Evolutionary conservation across 2,797 vertebrate species (phyloP).

Genomic region (Lemur catta): DNA sequence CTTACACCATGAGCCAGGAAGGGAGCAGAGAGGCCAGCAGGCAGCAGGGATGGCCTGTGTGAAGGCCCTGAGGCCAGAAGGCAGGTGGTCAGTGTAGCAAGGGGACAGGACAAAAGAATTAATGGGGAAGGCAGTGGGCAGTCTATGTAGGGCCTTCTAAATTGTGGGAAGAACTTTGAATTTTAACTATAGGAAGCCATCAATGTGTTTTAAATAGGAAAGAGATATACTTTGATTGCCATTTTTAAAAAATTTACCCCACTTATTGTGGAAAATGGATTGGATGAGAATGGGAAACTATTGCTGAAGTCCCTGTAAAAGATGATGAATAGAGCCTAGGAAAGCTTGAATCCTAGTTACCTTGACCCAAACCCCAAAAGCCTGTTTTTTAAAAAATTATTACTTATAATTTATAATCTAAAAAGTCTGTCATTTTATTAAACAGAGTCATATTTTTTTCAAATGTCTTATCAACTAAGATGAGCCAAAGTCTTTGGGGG

Average conservation of each 20-base stretch:
- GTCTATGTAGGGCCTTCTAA: background rate
- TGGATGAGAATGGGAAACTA: background rate
- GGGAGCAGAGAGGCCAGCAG: background rate
- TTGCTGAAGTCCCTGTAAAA: background rate
- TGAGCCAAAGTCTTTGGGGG: background rate
- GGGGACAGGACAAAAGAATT: background rate
- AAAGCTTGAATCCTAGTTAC: background rate
- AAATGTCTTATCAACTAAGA: constrained; percentile 45
- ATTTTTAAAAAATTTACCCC: background rate
- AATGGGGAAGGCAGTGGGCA: background rate
- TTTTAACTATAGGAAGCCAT: background rate
- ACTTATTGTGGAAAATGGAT: background rate
- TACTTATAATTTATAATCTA: constrained; percentile 36
- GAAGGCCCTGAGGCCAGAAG: background rate
- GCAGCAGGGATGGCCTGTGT: background rate
- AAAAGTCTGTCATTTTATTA: constrained; percentile 1
- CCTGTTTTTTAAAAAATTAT: background rate
- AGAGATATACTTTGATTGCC: background rate
- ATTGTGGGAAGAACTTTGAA: background rate
- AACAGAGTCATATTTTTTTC: constrained; percentile 24
- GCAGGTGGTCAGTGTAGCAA: accelerated
- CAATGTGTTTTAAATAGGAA: background rate
- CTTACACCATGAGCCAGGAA: background rate
- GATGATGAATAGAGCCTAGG: background rate
- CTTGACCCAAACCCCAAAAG: background rate